Evolutionary conservation across 2,888 invertebrate genomes (phyloP).

Genomic region (Dryadula phaetusa): DNA sequence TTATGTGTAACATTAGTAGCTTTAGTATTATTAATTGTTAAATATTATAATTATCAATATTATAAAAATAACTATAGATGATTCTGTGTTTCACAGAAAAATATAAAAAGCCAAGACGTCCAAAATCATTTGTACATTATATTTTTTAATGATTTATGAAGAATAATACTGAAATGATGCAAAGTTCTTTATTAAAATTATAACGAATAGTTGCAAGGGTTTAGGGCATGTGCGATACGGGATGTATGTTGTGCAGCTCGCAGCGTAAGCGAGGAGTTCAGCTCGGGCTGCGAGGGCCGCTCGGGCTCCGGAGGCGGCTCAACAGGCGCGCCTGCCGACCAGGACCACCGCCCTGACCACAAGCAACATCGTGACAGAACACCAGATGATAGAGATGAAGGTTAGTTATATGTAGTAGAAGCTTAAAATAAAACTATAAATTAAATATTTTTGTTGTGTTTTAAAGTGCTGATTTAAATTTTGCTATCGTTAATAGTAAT

Average conservation of each 20-base stretch:
- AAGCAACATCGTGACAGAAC: slow-evolving; percentile 87
- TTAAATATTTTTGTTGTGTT: no score
- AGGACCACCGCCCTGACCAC: slow-evolving; percentile 80
- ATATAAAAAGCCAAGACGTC: background rate
- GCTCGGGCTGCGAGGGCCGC: slow-evolving; percentile 97
- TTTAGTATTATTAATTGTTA: background rate
- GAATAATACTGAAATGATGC: background rate
- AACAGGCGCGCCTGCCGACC: slow-evolving; percentile 77
- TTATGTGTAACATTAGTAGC: slow-evolving; percentile 3
- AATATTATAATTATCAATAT: background rate
- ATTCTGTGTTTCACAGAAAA: background rate
- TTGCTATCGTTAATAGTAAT: no score
- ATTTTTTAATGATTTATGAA: background rate
- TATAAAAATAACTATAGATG: background rate
- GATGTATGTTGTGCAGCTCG: slow-evolving; percentile 87
- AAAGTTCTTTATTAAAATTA: background rate
- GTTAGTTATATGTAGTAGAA: slow-evolving; percentile 72
- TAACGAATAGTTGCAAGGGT: slow-evolving; percentile 25
- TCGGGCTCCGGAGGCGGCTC: slow-evolving; percentile 89
- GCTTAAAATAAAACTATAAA: background rate
- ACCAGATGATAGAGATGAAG: slow-evolving; percentile 97
- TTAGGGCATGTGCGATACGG: slow-evolving; percentile 69
- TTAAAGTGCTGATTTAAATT: no score
- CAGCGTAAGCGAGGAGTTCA: slow-evolving; percentile 98
- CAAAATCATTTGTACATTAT: background rate